Conservation (phyloP, 2,797 vertebrate species). For the Remorina albescens region DNA sequence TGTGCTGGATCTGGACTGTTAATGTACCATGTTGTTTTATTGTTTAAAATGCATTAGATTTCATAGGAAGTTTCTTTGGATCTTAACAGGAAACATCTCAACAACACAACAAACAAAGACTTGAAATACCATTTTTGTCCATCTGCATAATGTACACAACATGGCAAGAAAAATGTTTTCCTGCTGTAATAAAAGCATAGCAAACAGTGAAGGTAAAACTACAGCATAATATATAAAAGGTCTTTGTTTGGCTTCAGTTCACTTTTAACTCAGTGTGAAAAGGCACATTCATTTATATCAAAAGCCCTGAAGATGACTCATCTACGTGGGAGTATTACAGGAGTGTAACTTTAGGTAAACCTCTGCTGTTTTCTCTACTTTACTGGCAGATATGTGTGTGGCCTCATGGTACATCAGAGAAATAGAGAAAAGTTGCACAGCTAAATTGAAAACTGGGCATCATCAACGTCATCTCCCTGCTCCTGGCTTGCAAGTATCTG, state of each 20-base stretch:
- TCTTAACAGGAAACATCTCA: neutral
- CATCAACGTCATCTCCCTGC: constrained; percentile 8
- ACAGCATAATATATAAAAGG: too few relatives aligned
- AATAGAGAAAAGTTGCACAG: neutral
- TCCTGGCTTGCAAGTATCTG: neutral
- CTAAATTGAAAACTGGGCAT: constrained; percentile 1
- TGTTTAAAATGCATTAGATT: neutral
- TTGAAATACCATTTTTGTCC: neutral
- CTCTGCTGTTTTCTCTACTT: constrained; percentile 9
- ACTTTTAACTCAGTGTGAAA: constrained; percentile 30
- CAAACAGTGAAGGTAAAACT: neutral
- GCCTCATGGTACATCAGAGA: constrained; percentile 6
- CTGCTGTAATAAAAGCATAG: neutral
- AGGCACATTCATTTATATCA: constrained; percentile 4
- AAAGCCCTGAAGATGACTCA: constrained; percentile 31
- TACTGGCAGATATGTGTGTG: neutral
- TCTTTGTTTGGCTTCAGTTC: constrained; percentile 8
- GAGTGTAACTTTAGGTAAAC: neutral
- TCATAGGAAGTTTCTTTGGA: neutral
- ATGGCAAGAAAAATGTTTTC: neutral
- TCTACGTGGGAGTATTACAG: constrained; percentile 4
- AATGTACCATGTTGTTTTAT: neutral
- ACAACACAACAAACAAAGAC: too few relatives aligned
- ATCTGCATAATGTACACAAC: neutral
- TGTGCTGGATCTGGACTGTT: neutral